A percentile compares a stretch with the other conserved stretches of the same genome.
phyloP scores from a whole-genome alignment of 2,113 vertebrate species.

The Hiodon alosoides region DNA sequence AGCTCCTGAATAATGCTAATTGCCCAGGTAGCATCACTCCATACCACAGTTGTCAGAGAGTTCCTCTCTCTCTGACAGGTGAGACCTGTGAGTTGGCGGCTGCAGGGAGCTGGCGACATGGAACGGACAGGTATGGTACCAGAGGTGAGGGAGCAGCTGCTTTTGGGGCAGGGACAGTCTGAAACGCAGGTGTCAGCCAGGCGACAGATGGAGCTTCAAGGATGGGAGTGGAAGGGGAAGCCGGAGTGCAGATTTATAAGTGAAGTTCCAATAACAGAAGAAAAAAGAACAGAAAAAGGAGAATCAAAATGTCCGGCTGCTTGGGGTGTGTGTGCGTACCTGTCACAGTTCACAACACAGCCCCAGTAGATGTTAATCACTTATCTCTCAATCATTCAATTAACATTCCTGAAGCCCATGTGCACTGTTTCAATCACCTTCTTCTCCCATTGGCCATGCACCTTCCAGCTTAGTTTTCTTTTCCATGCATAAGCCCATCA shows the following conservation, averaged over 20 bases:
- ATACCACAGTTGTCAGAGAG: background rate
- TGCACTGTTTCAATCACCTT: no score
- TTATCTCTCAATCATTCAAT: no score
- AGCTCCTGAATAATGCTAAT: background rate
- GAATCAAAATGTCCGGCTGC: no score
- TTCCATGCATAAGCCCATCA: no score
- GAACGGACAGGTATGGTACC: conserved; percentile 3
- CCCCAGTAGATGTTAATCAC: no score
- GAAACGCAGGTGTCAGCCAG: background rate
- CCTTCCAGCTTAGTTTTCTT: no score
- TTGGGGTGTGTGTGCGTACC: no score
- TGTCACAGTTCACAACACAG: no score
- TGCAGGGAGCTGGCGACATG: background rate
- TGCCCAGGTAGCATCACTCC: background rate
- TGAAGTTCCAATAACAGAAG: background rate
- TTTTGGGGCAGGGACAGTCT: background rate
- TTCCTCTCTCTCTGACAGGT: conserved; percentile 2
- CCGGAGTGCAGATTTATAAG: background rate
- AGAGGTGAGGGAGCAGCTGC: conserved; percentile 18
- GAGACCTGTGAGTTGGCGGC: background rate
- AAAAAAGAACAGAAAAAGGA: background rate
- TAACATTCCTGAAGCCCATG: no score
- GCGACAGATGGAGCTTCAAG: background rate
- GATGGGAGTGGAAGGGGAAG: background rate
- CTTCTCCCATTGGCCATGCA: no score